Evolutionary conservation across 1,140 invertebrate species (phyloP), one percentile per base, ranked within the genome.

Genomic region (Aphelinus certus): DNA sequence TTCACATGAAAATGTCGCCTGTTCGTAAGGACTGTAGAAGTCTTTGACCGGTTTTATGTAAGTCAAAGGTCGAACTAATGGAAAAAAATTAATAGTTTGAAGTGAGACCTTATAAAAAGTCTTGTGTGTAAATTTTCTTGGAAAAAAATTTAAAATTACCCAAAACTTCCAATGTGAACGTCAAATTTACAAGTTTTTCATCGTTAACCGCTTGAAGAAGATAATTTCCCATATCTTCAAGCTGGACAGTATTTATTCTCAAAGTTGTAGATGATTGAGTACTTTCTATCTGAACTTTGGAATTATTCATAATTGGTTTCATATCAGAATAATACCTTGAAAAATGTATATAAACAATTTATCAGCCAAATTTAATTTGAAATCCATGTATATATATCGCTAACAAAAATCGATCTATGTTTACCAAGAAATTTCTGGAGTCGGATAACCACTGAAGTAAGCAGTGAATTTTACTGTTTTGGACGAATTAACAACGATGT

Each of bases 11-110:
- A 91, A 78, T 43, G 82, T 77, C 0, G 83, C 84, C 6, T 73
- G 76, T 55, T 83, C 75, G 26, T 88, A 86, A 7, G 81, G 80
- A 6, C 86, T 74, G 62, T 90, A 89, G 72, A 86, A 89, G 2
- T 58, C 7, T 46, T 75, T 69, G 1, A 63, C 67, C 1, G 53
- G 46, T 9, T 46, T 49, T 2, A 71, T 9, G 49, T 68, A 46
- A 2, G 68, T 48, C 43, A 43, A 61, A n/a, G 68, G 66, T 51
- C 63, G 64, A 53, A 49, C 66, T 69, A 57, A 67, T 66, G 1
- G 55, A 62, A 3, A 10, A 43, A 48, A 55, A 55, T 7, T 0
- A 66, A 9, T 9, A 68, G 6, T 49, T 26, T 26, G 26, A 26
- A 26, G 26, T 26, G 26, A 26, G 26, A 26, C 26, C 26, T 26